phyloP scores from a whole-genome alignment of 2,113 vertebrate genomes.

The Hemibagrus wyckioides region DNA sequence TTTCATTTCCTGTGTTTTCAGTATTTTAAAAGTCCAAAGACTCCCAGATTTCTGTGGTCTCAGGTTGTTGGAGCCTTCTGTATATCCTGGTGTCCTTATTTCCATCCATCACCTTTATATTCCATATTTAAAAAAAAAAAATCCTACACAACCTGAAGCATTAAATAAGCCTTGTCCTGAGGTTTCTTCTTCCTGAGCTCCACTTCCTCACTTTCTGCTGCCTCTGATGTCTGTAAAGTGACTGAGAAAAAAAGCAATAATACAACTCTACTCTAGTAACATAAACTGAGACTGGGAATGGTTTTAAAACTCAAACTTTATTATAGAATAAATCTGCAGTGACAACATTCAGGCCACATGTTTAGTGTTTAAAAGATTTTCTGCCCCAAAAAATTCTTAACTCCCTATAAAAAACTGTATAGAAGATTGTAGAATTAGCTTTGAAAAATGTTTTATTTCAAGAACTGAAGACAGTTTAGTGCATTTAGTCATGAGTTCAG shows the following conservation, averaged over 20 bases:
- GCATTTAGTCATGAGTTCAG: not conserved
- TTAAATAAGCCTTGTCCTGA: not conserved
- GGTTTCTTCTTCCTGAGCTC: not conserved
- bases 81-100: not conserved
- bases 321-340: slow-evolving; percentile 17
- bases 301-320: slow-evolving; percentile 13
- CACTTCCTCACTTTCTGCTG: not conserved
- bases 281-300: not conserved
- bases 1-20: no score
- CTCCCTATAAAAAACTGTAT: slow-evolving; percentile 31
- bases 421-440: slow-evolving; percentile 18
- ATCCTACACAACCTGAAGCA: not conserved
- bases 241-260: not conserved
- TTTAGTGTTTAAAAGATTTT: slow-evolving; percentile 19
- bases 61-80: no score
- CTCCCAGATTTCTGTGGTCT: no score
- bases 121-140: not conserved
- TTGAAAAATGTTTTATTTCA: not conserved
- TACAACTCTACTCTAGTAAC: not conserved
- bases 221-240: not conserved
- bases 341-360: not conserved
- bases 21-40: no score
- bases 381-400: not conserved
- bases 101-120: not conserved
- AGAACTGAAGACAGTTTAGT: not conserved